These are phyloP conservation scores for Lacerta agilis DNA, from an alignment of 2,797 vertebrate species.

Conservation along the genomic window DNA sequence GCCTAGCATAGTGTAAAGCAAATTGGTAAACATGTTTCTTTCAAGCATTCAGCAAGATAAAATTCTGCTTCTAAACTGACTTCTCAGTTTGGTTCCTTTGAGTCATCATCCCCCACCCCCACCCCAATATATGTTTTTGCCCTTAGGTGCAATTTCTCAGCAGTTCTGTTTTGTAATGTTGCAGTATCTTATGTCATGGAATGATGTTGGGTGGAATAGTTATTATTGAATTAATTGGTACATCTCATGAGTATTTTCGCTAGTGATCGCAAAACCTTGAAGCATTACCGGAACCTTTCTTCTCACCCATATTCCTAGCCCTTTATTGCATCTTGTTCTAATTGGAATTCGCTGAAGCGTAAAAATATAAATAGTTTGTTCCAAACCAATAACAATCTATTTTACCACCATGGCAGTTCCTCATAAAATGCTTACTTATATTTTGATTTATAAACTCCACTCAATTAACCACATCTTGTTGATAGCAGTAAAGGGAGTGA, in stretches of 20 bases:
- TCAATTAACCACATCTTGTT: neutral
- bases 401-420: conserved; percentile 18
- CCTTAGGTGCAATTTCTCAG: conserved; percentile 26
- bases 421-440: conserved; percentile 23
- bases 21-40: conserved; percentile 12
- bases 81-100: conserved; percentile 1
- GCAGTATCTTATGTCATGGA: neutral
- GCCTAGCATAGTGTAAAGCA: too few relatives aligned
- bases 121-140: neutral
- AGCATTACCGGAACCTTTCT: conserved; percentile 13
- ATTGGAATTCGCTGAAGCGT: neutral
- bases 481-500: neutral
- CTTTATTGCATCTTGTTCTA: conserved; percentile 28
- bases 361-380: conserved; percentile 25
- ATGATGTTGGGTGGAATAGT: conserved; percentile 15
- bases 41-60: neutral
- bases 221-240: conserved; percentile 33
- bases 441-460: conserved; percentile 14
- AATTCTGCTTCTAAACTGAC: neutral
- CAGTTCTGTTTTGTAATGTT: conserved; percentile 8
- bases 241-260: conserved; percentile 1
- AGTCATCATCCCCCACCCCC: neutral
- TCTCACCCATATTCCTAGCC: conserved; percentile 16
- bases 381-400: neutral
- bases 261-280: conserved; percentile 27